Base-by-base conservation (phyloP, 2,797 vertebrate genomes). In the Galaxias olidus region DNA sequence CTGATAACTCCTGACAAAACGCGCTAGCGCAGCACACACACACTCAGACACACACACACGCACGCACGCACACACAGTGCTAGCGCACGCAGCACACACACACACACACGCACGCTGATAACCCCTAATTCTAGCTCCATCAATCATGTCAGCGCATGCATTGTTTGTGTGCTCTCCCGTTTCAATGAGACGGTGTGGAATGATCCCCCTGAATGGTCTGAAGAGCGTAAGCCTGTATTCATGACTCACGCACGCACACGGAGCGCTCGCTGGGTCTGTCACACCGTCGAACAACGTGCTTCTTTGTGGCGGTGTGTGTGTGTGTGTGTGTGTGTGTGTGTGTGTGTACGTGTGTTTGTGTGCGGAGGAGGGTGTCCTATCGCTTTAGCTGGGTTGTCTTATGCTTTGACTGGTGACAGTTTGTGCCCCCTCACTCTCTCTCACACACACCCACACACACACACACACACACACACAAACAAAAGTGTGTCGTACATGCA, bases 221-320 rank as follows among this genome's bases (percentile, higher is more conserved):
- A 80, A 69, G 73, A 75, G 80, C 47, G 11, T 79, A 82, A 69
- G 49, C 69, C 9, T 64, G 61, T 50, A 51, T 66, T 18, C 68
- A 81, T 85, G 84, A 84, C 74, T 84, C 75, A 58, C 42, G 57
- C 61, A 59, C 80, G 84, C 73, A 72, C 74, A 48, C 55, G 66
- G 67, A 83, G 74, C 76, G 70, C 75, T 72, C 62, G 58, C 75
- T 51, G 63, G 43, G 18, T 55, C 44, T 15, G n/a, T n/a, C n/a
- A 1, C 48, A 14, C 45, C 66, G 17, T 66, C 20, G 47, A 52
- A n/a, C 59, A n/a, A n/a, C 54, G 20, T 30, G 46, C 45, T 51
- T 69, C 40, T 69, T 53, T n/a, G 41, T 61, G 63, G 14, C 49
- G 18, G 55, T 51, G 53, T 46, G 61, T 58, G 30, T 41, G 67